Evolutionary conservation across 1,140 invertebrate genomes (phyloP).

Genomic region (Eriosoma lanigerum): DNA sequence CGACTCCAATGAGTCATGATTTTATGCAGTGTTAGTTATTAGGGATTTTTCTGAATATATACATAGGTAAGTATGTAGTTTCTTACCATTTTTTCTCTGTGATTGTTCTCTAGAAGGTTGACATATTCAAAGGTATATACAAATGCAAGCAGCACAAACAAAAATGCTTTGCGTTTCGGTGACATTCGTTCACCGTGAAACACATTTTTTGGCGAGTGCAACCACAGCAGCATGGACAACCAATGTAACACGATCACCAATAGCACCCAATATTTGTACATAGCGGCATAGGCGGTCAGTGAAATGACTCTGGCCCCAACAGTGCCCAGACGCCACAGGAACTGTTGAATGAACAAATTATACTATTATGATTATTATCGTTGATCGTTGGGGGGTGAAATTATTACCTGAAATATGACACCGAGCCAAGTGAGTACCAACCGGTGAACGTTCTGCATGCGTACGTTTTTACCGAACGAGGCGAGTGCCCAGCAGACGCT

Average conservation of each 20-base stretch:
- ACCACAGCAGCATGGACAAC: conserved; percentile 81
- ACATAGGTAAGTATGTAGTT: not conserved
- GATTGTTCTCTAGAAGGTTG: conserved; percentile 79
- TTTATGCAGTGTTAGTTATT: too few species aligned
- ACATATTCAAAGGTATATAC: conserved; percentile 90
- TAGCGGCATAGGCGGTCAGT: conserved; percentile 80
- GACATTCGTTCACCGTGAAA: conserved; percentile 78
- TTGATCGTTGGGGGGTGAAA: too few species aligned
- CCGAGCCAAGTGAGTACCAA: conserved; percentile 86
- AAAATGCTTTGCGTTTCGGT: conserved; percentile 66
- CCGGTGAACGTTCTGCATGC: conserved; percentile 76
- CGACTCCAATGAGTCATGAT: too few species aligned
- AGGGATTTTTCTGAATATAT: too few species aligned
- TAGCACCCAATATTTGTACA: conserved; percentile 82
- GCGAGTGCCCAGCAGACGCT: conserved; percentile 88
- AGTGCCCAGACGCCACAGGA: conserved; percentile 83
- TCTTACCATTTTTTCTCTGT: conserved; percentile 74
- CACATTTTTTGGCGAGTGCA: conserved; percentile 80
- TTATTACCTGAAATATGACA: conserved; percentile 77
- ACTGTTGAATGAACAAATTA: conserved; percentile 62
- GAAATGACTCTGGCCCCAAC: conserved; percentile 78
- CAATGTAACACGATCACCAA: conserved; percentile 74
- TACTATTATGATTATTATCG: too few species aligned
- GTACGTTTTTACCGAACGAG: conserved; percentile 86
- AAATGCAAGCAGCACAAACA: conserved; percentile 76